Conservation (phyloP, 1,140 invertebrate genomes). For the Conus betulinus region DNA sequence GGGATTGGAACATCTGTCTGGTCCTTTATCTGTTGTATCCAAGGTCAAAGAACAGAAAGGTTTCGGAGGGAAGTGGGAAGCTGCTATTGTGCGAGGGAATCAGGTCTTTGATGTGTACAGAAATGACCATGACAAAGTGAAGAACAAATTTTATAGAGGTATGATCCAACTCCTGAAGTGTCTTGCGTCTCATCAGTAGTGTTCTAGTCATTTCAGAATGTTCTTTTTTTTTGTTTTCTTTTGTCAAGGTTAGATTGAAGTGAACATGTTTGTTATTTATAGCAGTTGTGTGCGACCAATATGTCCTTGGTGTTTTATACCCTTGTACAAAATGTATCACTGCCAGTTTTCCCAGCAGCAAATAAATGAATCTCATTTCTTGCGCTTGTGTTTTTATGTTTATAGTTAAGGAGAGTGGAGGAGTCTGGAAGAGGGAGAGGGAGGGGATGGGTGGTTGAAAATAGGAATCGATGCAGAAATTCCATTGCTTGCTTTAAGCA, state of each 20-base stretch:
- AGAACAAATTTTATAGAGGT: neutral
- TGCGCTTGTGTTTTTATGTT: neutral
- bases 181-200: neutral
- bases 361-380: neutral
- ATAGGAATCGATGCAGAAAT: neutral
- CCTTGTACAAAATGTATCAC: neutral
- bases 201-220: neutral
- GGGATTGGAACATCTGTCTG: too few species aligned
- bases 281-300: neutral
- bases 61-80: too few species aligned
- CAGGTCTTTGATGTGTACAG: too few species aligned
- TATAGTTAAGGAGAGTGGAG: neutral
- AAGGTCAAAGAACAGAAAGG: too few species aligned
- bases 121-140: too few species aligned
- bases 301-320: neutral
- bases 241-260: too few species aligned
- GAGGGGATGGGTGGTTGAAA: neutral
- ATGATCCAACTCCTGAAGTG: neutral
- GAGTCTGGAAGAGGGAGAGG: neutral
- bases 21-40: too few species aligned
- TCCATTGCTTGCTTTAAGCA: too few species aligned
- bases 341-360: neutral
- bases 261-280: neutral
- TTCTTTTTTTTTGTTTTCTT: neutral
- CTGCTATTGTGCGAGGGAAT: too few species aligned